Conservation (phyloP, 2,113 vertebrate species). For the Regulus satrapa region DNA sequence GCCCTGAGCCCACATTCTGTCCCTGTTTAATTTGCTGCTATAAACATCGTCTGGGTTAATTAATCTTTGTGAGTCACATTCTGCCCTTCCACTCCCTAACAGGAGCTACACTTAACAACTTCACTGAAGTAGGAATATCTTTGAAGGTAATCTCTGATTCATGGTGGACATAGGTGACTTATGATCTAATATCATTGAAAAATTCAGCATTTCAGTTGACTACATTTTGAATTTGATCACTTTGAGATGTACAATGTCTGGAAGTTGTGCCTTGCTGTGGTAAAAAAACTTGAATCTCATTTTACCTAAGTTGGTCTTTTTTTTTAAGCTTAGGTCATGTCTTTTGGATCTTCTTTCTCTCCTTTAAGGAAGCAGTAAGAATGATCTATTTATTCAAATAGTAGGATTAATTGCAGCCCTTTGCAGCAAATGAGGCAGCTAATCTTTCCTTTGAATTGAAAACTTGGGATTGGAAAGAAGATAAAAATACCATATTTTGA, state of each 20-base stretch:
- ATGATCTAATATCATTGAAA: neutral
- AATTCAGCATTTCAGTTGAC: neutral
- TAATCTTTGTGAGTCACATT: neutral
- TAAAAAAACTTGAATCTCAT: neutral
- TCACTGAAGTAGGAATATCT: neutral
- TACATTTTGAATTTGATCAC: neutral
- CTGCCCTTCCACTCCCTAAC: neutral
- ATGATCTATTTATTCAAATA: neutral
- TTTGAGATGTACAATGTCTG: neutral
- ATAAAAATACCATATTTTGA: neutral
- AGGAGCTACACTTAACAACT: neutral
- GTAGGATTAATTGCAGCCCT: neutral
- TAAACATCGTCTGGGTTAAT: neutral
- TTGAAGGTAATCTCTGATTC: neutral
- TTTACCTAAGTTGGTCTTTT: neutral
- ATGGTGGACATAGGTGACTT: neutral
- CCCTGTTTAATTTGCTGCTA: neutral
- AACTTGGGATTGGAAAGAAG: neutral
- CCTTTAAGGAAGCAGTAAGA: neutral
- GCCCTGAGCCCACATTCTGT: neutral
- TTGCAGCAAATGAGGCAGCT: neutral
- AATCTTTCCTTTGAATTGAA: neutral
- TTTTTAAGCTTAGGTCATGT: neutral
- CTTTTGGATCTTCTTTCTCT: neutral
- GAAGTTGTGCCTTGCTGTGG: neutral